Base-by-base conservation (phyloP, 23 tunicate genomes). In the Ascidia mentula region DNA sequence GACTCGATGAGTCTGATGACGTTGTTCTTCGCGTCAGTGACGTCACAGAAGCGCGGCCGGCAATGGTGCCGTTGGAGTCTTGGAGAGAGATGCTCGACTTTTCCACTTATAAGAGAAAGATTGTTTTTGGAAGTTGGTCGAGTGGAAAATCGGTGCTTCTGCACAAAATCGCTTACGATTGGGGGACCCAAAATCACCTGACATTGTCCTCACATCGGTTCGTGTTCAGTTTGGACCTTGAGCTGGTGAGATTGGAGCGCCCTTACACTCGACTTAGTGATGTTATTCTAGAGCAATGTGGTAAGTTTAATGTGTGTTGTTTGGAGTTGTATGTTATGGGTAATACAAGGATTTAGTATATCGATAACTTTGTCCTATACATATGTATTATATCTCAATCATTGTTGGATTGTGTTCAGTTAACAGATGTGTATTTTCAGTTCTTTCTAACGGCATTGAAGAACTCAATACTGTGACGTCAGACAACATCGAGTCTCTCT, bases 211-310 rank as follows among this genome's bases (percentile, higher is more conserved):
- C 36, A 15, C 77, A 72, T 46, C 82, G 70, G 15, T 36, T 84
- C 0, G 89, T 90, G 9, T 77, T 84, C 42, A 84, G 85, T 77
- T 22, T 90, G 31, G 89, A 90, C 37, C 69, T 85, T 35, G 71
- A 82, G 8, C 36, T 69, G n/a, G 75, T 90, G 0, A 38, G 33
- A 36, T n/a, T 38, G 22, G 72, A 87, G 42, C 36, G 75, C 76
- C 96, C 96, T 0, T 90, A 72, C 53, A 84, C 88, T 26, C 74
- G 89, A 18, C 46, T 90, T 15, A 40, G 84, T 31, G 96, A 90
- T 34, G 80, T 81, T 82, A 69, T 90, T 26, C 60, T 79, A 22
- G 82, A 75, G 18, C 89, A 84, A 69, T 90, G 85, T 71, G 39
- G 88, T 76, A 69, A 90, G 81, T 73, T 15, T 28, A n/a, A n/a